Evolutionary conservation across 2,113 vertebrate species (phyloP).

Genomic region (Progne subis): DNA sequence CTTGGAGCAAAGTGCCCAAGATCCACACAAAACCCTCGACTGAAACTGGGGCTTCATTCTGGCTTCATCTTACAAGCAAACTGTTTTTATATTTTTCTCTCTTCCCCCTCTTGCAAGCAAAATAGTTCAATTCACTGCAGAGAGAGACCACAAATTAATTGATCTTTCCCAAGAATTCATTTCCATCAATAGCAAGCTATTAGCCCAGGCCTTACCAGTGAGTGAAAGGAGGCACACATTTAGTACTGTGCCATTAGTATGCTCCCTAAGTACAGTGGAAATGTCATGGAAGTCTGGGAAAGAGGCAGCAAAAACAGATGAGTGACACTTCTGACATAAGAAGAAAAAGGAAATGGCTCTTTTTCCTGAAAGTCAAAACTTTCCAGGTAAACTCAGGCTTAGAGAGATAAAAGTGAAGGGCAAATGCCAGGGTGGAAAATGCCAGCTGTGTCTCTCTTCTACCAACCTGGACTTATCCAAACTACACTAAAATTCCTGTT

Average conservation of each 20-base stretch:
- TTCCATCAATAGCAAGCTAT: neutral
- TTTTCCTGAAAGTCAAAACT: neutral
- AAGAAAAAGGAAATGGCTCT: neutral
- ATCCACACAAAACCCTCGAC: neutral
- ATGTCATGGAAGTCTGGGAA: neutral
- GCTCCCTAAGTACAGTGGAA: neutral
- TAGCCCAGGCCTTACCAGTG: neutral
- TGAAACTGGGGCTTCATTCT: neutral
- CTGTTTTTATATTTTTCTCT: neutral
- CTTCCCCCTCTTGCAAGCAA: fast-evolving
- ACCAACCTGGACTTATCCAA: neutral
- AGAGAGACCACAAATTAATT: neutral
- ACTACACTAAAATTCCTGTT: neutral
- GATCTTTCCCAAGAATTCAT: neutral
- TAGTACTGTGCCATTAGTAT: neutral
- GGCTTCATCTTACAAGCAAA: neutral
- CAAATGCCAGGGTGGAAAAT: neutral
- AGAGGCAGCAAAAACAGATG: neutral
- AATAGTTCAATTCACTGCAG: neutral
- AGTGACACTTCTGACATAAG: neutral
- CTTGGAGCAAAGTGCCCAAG: neutral
- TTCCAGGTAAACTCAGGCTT: neutral
- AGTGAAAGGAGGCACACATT: neutral
- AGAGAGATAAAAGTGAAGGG: neutral
- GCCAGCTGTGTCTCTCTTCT: neutral